A percentile compares a stretch with the other conserved stretches of the same genome.
Evolutionary conservation across 2,888 invertebrate species (phyloP).

Genomic region (Ephialtes manifestator): DNA sequence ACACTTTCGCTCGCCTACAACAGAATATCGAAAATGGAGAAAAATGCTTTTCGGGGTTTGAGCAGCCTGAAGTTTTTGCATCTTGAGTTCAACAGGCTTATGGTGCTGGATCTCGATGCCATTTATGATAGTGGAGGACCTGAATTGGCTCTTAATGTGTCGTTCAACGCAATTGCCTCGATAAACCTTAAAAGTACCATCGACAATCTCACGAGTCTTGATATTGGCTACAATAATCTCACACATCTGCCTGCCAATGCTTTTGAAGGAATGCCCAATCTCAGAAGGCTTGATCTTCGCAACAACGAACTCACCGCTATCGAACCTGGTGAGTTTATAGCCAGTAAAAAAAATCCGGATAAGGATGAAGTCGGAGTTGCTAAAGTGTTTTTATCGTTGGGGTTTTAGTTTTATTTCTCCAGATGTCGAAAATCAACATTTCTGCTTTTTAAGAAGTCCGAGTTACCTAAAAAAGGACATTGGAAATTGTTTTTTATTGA

Average conservation of each 20-base stretch:
- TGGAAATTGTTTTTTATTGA: too few relatives aligned
- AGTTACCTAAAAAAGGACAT: too few relatives aligned
- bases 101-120: slow-evolving; percentile 87
- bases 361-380: background rate
- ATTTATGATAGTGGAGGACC: slow-evolving; percentile 85
- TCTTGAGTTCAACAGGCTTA: slow-evolving; percentile 92
- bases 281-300: slow-evolving; percentile 93
- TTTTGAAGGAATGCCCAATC: slow-evolving; percentile 91
- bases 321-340: slow-evolving; percentile 89
- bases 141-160: slow-evolving; percentile 92
- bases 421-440: background rate
- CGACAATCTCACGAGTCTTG: slow-evolving; percentile 92
- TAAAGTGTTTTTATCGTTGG: background rate
- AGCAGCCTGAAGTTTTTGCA: slow-evolving; percentile 93
- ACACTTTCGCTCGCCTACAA: slow-evolving; percentile 95
- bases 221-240: slow-evolving; percentile 94
- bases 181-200: slow-evolving; percentile 87
- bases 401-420: background rate
- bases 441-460: background rate
- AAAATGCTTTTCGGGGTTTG: slow-evolving; percentile 91
- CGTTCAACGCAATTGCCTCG: slow-evolving; percentile 91
- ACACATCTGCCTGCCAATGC: slow-evolving; percentile 89
- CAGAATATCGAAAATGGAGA: slow-evolving; percentile 91
- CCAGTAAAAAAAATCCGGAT: background rate
- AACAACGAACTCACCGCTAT: slow-evolving; percentile 93